Evolutionary conservation across 2,797 vertebrate species (phyloP), one percentile per base, ranked within the genome.

Genomic region (Enteromius mattozi): DNA sequence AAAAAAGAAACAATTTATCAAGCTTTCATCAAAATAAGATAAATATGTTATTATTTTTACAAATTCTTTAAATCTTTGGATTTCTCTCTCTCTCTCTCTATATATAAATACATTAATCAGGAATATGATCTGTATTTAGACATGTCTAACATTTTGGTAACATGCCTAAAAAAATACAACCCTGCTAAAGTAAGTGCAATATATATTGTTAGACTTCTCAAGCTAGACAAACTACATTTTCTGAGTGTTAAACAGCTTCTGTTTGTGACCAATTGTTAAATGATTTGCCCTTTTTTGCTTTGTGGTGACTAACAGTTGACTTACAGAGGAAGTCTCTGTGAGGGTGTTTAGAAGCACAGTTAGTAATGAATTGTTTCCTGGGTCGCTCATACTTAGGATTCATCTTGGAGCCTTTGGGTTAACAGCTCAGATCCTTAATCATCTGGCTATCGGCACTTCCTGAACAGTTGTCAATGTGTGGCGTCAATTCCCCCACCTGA

Each of bases 401-500:
- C 30, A 81, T 5, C 37, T 16, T 45, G 27, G 2, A 65, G 27
- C 40, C 70, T 9, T 27, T 49, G 42, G 14, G 56, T 37, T 19
- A 72, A 71, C 80, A 47, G 68, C 69, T 30, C 40, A 74, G 54
- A 82, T 63, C 27, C 40, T 17, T 24, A 71, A 82, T 63, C 56
- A 66, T 13, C 35, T 0, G 4, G 2, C n/a, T 71, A 59, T 30
- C 33, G 37, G n/a, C 59, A 68, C 81, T 33, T 77, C 63, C 82
- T 78, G 65, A 47, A 70, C 74, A 84, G 65, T 9, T 78, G 75
- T 70, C 24, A 24, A 4, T 65, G 40, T 30, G 54, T 65, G 76
- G 54, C 27, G 33, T 79, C 1, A 51, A 49, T 79, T 72, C 33
- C 76, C 35, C 66, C 66, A 79, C 51, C 14, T 51, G 27, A 79